A percentile compares a stretch with the other conserved stretches of the same genome.
phyloP scores from a whole-genome alignment of 1,140 invertebrate genomes.

The Eciton burchellii region DNA sequence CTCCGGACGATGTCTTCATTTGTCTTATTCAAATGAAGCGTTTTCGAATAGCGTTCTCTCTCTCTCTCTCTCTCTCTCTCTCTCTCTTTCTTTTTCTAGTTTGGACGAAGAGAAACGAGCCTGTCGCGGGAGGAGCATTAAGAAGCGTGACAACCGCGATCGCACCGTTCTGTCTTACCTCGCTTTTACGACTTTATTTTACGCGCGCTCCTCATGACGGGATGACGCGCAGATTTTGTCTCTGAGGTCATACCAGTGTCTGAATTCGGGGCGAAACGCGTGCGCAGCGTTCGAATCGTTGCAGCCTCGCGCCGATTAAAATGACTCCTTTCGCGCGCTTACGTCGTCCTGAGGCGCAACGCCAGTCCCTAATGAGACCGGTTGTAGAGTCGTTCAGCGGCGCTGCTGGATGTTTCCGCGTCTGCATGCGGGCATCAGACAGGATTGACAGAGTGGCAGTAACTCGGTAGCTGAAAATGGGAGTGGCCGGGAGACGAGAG shows the following conservation, averaged over 20 bases:
- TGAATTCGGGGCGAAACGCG: not conserved
- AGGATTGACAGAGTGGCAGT: constrained; percentile 74
- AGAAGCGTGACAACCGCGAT: not conserved
- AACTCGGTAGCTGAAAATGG: constrained; percentile 78
- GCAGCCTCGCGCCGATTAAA: not conserved
- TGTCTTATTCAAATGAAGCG: constrained; percentile 80
- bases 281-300: not conserved
- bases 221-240: not conserved
- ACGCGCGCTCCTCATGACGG: not conserved
- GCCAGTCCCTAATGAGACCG: constrained; percentile 45
- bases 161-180: too few species aligned
- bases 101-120: constrained; percentile 9
- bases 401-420: constrained; percentile 54
- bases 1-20: constrained; percentile 79
- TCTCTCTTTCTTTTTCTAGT: too few species aligned
- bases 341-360: not conserved
- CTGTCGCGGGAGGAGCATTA: not conserved
- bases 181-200: not conserved
- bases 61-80: too few species aligned
- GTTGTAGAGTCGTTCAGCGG: constrained; percentile 62
- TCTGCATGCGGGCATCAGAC: constrained; percentile 60
- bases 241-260: not conserved
- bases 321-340: constrained; percentile 13
- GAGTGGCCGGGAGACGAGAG: constrained; percentile 78
- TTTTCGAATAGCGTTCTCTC: constrained; percentile 32